These are phyloP conservation scores for Protobothrops mucrosquamatus DNA, from an alignment of 2,113 vertebrate species.

Conservation along the genomic window DNA sequence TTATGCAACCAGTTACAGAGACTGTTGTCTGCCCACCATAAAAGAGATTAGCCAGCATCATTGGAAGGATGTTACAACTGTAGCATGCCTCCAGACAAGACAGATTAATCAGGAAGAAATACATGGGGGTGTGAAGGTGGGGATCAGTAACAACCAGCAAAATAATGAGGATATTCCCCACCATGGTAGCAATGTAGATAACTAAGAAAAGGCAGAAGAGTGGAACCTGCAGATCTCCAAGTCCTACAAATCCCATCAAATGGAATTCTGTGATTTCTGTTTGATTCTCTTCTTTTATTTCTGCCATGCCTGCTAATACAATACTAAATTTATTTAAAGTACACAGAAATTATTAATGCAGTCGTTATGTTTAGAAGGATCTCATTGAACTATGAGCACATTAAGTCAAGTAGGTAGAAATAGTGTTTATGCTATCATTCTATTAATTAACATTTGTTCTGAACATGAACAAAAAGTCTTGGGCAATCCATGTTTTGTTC, in stretches of 20 bases:
- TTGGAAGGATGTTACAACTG: not conserved
- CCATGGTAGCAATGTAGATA: not conserved
- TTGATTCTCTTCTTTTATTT: not conserved
- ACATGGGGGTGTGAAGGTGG: no score
- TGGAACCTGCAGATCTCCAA: not conserved
- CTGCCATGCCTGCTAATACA: not conserved
- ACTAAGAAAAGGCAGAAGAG: not conserved
- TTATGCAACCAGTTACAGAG: constrained; percentile 18
- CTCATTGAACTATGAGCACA: not conserved
- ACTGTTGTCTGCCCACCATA: not conserved
- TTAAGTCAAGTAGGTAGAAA: not conserved
- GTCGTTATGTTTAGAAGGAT: not conserved
- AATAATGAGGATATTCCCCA: not conserved
- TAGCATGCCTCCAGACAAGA: constrained; percentile 8
- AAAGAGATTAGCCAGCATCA: constrained; percentile 24
- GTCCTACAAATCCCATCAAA: not conserved
- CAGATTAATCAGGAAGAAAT: no score
- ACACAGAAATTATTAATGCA: not conserved
- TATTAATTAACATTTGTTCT: not conserved
- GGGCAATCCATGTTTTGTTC: not conserved
- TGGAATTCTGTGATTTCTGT: not conserved
- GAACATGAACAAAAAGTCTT: not conserved
- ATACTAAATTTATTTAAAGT: not conserved
- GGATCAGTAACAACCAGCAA: not conserved
- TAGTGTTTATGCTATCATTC: not conserved